phyloP scores from a whole-genome alignment of 2,888 invertebrate species.

The Auanema sp. region DNA sequence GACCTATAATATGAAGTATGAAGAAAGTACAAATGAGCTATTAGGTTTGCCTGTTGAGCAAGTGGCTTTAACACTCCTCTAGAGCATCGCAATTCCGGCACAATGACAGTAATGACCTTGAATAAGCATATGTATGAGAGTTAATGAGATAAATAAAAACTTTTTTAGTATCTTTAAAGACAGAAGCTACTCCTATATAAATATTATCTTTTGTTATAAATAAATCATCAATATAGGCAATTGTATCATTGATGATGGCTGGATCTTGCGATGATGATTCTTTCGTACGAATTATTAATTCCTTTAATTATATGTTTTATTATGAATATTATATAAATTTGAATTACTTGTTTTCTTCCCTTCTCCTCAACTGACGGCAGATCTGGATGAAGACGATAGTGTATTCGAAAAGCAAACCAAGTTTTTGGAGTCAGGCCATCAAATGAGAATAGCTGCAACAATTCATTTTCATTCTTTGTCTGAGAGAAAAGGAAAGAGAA shows the following conservation, averaged over 20 bases:
- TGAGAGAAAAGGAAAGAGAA: neutral
- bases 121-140: conserved; percentile 7
- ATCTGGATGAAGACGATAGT: conserved; percentile 55
- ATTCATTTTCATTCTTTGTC: conserved; percentile 5
- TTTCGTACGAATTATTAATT: conserved; percentile 48
- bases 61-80: conserved; percentile 46
- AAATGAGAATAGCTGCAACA: conserved; percentile 59
- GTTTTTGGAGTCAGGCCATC: conserved; percentile 57
- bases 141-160: conserved; percentile 7
- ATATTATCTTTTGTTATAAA: conserved; percentile 43
- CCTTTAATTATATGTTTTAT: conserved; percentile 27
- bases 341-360: conserved; percentile 4
- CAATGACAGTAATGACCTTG: conserved; percentile 51
- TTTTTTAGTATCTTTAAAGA: conserved; percentile 47
- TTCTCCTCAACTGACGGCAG: conserved; percentile 22
- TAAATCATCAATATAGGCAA: conserved; percentile 40
- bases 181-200: conserved; percentile 42
- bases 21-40: neutral
- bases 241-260: conserved; percentile 37
- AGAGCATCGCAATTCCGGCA: conserved; percentile 47
- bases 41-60: conserved; percentile 31
- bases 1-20: conserved; percentile 21
- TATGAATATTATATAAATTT: neutral
- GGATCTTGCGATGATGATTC: conserved; percentile 33
- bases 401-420: conserved; percentile 61